Evolutionary conservation across 2,113 vertebrate genomes (phyloP).

Genomic region (Ceyx margarethae): DNA sequence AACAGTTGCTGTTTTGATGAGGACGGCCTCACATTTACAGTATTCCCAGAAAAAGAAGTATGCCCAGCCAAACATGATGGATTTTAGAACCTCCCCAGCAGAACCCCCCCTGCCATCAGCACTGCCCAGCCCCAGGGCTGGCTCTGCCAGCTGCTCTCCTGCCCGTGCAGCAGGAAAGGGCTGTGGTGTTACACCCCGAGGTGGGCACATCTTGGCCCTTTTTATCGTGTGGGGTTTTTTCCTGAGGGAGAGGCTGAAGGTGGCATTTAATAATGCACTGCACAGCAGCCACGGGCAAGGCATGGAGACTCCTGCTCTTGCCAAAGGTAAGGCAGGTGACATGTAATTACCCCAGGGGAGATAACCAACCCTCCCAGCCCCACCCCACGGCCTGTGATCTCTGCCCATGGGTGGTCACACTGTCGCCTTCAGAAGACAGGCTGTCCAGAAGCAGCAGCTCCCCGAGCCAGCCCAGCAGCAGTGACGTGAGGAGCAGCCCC

Average conservation of each 20-base stretch:
- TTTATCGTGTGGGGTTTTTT: neutral
- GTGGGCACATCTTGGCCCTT: neutral
- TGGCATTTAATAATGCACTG: neutral
- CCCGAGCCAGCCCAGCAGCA: neutral
- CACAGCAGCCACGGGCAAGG: neutral
- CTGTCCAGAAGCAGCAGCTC: neutral
- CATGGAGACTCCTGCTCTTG: neutral
- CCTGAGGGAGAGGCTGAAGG: neutral
- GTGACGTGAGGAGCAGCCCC: neutral
- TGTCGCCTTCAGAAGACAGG: neutral
- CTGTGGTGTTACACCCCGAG: neutral
- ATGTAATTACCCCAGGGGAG: neutral
- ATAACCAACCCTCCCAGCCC: neutral
- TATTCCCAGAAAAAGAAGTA: neutral
- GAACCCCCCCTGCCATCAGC: rapidly evolving
- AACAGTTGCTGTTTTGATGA: neutral
- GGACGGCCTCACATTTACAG: neutral
- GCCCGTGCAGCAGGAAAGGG: neutral
- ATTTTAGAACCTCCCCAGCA: neutral
- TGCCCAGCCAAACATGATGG: neutral
- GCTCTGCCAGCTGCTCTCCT: neutral
- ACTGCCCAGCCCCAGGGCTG: rapidly evolving
- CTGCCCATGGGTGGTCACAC: neutral
- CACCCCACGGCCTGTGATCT: neutral
- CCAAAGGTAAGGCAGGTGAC: neutral